Evolutionary conservation across 2,888 invertebrate genomes (phyloP), one percentile per base, ranked within the genome.

Genomic region (Masnerella sp.): DNA sequence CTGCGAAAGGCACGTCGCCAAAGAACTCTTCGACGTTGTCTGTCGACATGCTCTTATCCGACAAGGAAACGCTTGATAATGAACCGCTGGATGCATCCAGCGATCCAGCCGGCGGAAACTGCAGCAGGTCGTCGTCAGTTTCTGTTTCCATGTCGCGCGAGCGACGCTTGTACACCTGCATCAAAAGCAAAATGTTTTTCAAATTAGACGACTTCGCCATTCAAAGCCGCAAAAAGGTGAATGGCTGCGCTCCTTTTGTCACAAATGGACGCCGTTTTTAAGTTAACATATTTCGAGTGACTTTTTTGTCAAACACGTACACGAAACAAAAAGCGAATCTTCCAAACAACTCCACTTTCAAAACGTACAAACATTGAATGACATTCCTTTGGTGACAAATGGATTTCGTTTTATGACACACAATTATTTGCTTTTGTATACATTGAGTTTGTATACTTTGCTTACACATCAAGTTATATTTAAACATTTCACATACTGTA

Each of bases 81-180:
- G 94, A 94, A 49, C 94, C 94, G 78, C 93, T 93, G 77, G 93
- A 93, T 47, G 89, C 90, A 77, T 90, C 90, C 78, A 88, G 81
- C 54, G 87, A 86, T 61, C 85, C 86, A 68, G 83, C 82, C 54
- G 88, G 89, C 71, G 87, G 88, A 83, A 90, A 90, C 80, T 90
- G 88, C 80, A 90, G 83, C 74, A 89, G 83, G 74, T 89, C 89
- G 82, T 90, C 89, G 73, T 90, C 94, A 1, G 93, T 95, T 87
- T 95, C 94, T 2, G 95, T 95, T 87, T 95, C 95, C 90, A 94
- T 95, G 88, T 95, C 95, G 75, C 93, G 91, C 5, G 95, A 95
- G 77, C 93, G 90, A 80, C 96, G 89, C 87, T 96, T 95, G 89
- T 95, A 95, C 87, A 95, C 94, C 93, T 94, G 30, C 17, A 25